Evolutionary conservation across 2,888 invertebrate species (phyloP), one percentile per base, ranked within the genome.

Genomic region (Ypsolopha scabrella): DNA sequence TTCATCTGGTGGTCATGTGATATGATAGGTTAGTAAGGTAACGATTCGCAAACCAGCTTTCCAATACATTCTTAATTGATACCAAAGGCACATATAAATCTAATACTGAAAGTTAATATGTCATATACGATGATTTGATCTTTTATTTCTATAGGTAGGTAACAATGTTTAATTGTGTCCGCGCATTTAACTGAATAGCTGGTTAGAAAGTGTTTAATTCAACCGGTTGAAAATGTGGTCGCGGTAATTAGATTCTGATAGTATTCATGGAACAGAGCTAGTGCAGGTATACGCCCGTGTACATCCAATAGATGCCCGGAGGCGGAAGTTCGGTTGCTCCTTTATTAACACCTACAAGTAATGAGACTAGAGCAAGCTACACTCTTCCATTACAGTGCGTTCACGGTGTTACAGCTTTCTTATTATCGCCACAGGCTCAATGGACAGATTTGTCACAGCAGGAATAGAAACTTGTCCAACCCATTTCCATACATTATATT

Each of bases 301-400:
- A 43, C 39, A 24, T 24, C 24, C 24, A 24, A 24, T 24, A 24
- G 50, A 58, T 52, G 39, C 51, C 54, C 41, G 44, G 50, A 48
- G 52, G 50, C 54, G 39, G 10, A 43, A 11, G 13, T 43, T 14
- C 24, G 43, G 14, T 24, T 43, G 43, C 43, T 24, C 13, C 43
- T 43, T 14, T 43, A 41, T 41, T 11, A 41, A 41, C 54, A 58
- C 55, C 53, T 57, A 57, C 57, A 58, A 53, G 60, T 70, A 72
- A 72, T 67, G 66, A 69, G 70, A 68, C 24, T 24, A 24, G 24
- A 24, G 24, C 24, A 24, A 24, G 24, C 24, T 24, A 68, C 24
- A 24, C 24, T 24, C 24, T 24, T 50, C 46, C 48, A 24, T 51
- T 24, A 45, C 36, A 39, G 33, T 34, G 35, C 33, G 9, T 53